These are phyloP conservation scores for Drosophila suboccidentalis DNA, from an alignment of 2,888 invertebrate species.

Conservation along the genomic window DNA sequence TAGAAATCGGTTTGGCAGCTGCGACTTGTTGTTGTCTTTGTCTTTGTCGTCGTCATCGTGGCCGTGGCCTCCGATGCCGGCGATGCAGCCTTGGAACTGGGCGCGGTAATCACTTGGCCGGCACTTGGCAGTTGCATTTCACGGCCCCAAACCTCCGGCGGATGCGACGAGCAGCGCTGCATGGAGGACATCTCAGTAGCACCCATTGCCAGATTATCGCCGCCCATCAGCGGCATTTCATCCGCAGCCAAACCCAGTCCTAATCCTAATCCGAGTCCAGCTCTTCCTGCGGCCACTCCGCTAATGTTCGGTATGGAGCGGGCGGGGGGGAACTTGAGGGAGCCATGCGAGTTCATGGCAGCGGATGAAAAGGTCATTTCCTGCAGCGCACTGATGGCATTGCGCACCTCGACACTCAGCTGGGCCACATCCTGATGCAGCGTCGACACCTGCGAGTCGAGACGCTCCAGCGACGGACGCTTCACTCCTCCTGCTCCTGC, in stretches of 20 bases:
- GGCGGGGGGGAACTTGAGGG: constrained; percentile 89
- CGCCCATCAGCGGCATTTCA: constrained; percentile 43
- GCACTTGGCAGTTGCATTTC: constrained; percentile 84
- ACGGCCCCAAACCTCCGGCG: constrained; percentile 94
- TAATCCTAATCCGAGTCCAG: constrained; percentile 39
- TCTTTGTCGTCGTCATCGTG: constrained; percentile 44
- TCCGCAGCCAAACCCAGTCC: constrained; percentile 74
- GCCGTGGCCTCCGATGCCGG: constrained; percentile 33
- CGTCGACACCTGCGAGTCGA: constrained; percentile 93
- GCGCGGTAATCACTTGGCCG: constrained; percentile 16
- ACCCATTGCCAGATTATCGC: constrained; percentile 37
- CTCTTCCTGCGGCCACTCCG: constrained; percentile 75
- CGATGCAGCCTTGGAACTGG: constrained; percentile 57
- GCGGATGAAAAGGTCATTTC: constrained; percentile 91
- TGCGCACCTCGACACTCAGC: constrained; percentile 93
- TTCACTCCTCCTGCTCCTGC: constrained; percentile 39
- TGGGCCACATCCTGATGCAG: constrained; percentile 95
- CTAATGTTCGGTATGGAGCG: constrained; percentile 93
- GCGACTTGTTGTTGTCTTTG: constrained; percentile 61
- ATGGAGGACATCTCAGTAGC: constrained; percentile 84
- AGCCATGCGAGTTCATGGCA: constrained; percentile 85
- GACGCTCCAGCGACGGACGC: constrained; percentile 88
- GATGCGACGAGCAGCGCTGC: constrained; percentile 93
- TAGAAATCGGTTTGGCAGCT: constrained; percentile 84
- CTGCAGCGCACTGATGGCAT: constrained; percentile 93